Evolutionary conservation across 37 sponge, comb jelly and placozoan species (phyloP), one percentile per base, ranked within the genome.

Genomic region (Ianthella basta): DNA sequence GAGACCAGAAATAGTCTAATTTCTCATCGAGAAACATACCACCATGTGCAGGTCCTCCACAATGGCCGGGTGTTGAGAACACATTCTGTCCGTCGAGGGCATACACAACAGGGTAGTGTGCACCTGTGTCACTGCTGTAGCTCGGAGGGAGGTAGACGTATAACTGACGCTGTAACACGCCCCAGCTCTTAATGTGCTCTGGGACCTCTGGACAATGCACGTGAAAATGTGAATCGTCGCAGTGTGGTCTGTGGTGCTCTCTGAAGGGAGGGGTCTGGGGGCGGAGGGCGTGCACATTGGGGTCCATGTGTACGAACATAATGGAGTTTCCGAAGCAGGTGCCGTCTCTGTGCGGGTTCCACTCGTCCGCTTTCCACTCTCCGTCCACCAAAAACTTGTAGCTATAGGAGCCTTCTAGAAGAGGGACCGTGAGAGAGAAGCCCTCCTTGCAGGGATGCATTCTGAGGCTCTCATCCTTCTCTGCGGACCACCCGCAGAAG

Each of bases 231-330:
- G 34, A 38, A 1, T 90, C 92, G 54, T 83, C 59, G 0, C 84
- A 32, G n/a, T 78, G 30, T 4, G 83, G 86, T 4, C 94, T 80
- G 50, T 81, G 63, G 82, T 91, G 89, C 30, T 90, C 92, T 37
- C 89, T 41, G 64, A 85, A 86, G 0, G 92, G 92, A 12, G 87
- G 92, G 50, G 55, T 54, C 55, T 84, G 86, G 0, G 63, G 40
- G 3, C 94, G 79, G 25, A 89, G 24, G 6, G 89, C 92, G 65
- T 91, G 89, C 0, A 91, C 87, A 13, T 66, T 79, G 0, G 97
- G 92, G 56, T 96, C 97, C 92, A 91, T 96, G 89, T 96, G 92
- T 0, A 96, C 94, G 59, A 94, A 96, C 86, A 96, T 96, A 74
- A 96, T 77, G 5, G 97, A 96, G 86, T 96, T 96, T 15, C 73